phyloP scores from a whole-genome alignment of 1,140 invertebrate species.

The Drosophila seguyi region DNA sequence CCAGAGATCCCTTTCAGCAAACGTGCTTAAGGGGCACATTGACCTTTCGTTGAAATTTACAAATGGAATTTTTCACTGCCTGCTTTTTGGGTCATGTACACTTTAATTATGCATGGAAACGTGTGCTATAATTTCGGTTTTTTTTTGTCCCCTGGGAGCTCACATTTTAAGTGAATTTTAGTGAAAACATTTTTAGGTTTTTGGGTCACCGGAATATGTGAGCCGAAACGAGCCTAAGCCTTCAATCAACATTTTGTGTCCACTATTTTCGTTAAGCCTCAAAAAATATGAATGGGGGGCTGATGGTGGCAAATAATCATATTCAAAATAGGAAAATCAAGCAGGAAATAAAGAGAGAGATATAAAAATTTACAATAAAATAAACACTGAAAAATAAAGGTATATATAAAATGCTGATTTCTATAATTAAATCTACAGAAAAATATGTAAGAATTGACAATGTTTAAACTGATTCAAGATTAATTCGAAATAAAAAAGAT shows the following conservation, averaged over 20 bases:
- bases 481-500: too few species aligned
- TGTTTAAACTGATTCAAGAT: too few species aligned
- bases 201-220: slow-evolving; percentile 27
- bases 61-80: slow-evolving; percentile 32
- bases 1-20: slow-evolving; percentile 23
- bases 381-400: neutral
- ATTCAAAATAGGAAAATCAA: slow-evolving; percentile 45
- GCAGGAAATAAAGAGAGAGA: neutral
- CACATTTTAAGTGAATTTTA: slow-evolving; percentile 43
- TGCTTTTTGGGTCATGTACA: slow-evolving; percentile 44
- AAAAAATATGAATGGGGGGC: neutral
- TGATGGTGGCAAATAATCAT: slow-evolving; percentile 40
- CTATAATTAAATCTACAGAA: too few species aligned
- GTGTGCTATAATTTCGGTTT: slow-evolving; percentile 41
- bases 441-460: neutral
- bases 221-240: slow-evolving; percentile 3
- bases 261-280: slow-evolving; percentile 13
- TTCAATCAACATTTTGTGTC: slow-evolving; percentile 26
- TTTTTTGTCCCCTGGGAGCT: slow-evolving; percentile 5
- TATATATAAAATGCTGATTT: neutral
- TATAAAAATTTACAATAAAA: neutral
- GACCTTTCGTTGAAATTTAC: slow-evolving; percentile 29
- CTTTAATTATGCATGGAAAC: slow-evolving; percentile 70
- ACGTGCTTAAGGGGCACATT: slow-evolving; percentile 19
- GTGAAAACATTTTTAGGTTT: slow-evolving; percentile 26